Evolutionary conservation across 2,888 invertebrate species (phyloP), one percentile per base, ranked within the genome.

Genomic region (Melipona bicolor): DNA sequence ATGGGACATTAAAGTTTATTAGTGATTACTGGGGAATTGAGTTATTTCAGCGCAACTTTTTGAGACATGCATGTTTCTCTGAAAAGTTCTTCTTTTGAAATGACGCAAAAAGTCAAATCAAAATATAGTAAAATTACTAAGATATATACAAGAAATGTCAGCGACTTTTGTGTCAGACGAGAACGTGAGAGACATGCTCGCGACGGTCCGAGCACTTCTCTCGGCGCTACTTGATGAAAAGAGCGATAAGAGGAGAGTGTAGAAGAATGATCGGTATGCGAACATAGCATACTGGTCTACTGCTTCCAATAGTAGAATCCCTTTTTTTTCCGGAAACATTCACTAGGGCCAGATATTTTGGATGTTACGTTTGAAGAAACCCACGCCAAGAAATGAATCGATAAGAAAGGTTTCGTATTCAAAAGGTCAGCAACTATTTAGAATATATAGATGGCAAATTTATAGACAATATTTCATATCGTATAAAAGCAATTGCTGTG

Each of bases 401-500:
- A n/a, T 65, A 43, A 65, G 49, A 65, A 65, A n/a, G n/a, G n/a
- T n/a, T 43, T 24, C 81, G 81, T 68, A 81, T 85, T 36, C 84
- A 84, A 83, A 79, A 32, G 32, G 32, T 32, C 3, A 32, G 32
- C 32, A 32, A 32, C 3, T 32, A 32, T 32, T 32, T 32, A 74
- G 80, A 85, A 79, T 87, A 87, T 62, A 81, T 81, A 69, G 75
- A 87, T 64, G 6, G 32, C 3, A 88, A 82, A 56, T 85, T 87
- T n/a, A n/a, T 77, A 62, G 74, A 64, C 32, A 87, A 72, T 76
- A 87, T 67, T 85, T 87, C 68, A 84, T 88, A 87, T 76, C 71
- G 2, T 49, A 61, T 61, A n/a, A 62, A 72, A 49, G 71, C 59
- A 61, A 5, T 72, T 19, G n/a, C 49, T 61, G 49, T 71, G n/a